Evolutionary conservation across 2,888 invertebrate genomes (phyloP), one percentile per base, ranked within the genome.

Genomic region (Acrobasis consociella): DNA sequence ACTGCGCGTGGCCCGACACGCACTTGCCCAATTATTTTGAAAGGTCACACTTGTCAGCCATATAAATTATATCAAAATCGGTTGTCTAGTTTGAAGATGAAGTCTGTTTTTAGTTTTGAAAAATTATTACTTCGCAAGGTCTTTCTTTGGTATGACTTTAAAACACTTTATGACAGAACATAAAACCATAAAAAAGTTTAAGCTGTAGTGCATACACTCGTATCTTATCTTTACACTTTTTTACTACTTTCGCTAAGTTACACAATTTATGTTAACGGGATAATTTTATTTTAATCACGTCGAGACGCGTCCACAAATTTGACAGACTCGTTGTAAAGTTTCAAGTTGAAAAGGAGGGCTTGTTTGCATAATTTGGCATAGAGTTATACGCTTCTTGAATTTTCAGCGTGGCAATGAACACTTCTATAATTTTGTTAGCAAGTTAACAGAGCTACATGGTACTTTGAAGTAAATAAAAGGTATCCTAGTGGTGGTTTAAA

Each of bases 361-460:
- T 78, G 77, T 89, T 88, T 87, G 83, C 87, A 89, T 89, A 90
- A 89, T 88, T 88, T 63, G 73, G 70, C 67, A 72, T 69, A 69
- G 73, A 78, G 74, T 77, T 77, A 72, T 68, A 71, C 69, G 78
- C 76, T 76, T 74, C 76, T 76, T 73, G 72, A 72, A 72, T 76
- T 73, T 69, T 65, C 72, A 68, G 69, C 71, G 67, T 67, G 72
- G 70, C 73, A 74, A 75, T 72, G 72, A 72, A 72, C 71, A 71
- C 66, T 71, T 70, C 72, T 73, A 55, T 69, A 81, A 81, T 80
- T 80, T 74, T 76, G 74, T 81, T 77, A 81, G 72, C 50, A 77
- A 82, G 72, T 81, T 62, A 37, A 42, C 52, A 31, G 7, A 37
- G 50, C 17, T 31, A 52, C 37, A 52, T 31, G 52, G 31, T 52